Evolutionary conservation across 2,113 vertebrate genomes (phyloP), one percentile per base, ranked within the genome.

Genomic region (Myotis lucifugus): DNA sequence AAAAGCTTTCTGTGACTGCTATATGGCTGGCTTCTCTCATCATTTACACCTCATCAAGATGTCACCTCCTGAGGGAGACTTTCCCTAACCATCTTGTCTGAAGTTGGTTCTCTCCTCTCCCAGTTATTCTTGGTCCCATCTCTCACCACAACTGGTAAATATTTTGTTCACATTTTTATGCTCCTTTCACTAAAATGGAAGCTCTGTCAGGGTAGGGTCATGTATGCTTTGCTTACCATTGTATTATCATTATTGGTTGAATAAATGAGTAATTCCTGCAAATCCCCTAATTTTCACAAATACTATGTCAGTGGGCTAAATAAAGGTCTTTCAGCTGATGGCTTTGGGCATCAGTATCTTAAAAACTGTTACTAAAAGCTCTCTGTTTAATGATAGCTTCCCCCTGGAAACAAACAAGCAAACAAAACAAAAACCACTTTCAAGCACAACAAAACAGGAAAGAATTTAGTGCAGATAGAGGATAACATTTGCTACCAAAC

Each of bases 301-400:
- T 90, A 79, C 40, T 46, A 18, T 2, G 10, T 83, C 18, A 54
- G 3, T 34, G 52, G 14, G 25, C 23, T 92, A 88, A 56, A 61
- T 14, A 92, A 48, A 84, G 21, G 48, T 88, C 50, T 83, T 46
- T 27, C 10, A 66, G 52, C 27, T 92, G 72, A 56, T 94, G 66
- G n/a, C 19, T 19, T 76, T 69, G 48, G 56, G 40, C 50, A 92
- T 37, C 25, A 48, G 11, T 54, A 46, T 90, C 86, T 92, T 76
- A 23, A 67, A 82, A 85, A 74, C 5, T 52, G 15, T 84, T 91
- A 74, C 27, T 50, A n/a, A 91, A 96, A 74, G 8, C 32, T 94
- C 34, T 74, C 21, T 79, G 9, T 59, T 70, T 66, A 84, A 59
- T 81, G 52, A 84, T 34, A n/a, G 29, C 29, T 32, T n/a, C 27